Base-by-base conservation (phyloP, 2,113 vertebrate species). In the Echinops telfairi region DNA sequence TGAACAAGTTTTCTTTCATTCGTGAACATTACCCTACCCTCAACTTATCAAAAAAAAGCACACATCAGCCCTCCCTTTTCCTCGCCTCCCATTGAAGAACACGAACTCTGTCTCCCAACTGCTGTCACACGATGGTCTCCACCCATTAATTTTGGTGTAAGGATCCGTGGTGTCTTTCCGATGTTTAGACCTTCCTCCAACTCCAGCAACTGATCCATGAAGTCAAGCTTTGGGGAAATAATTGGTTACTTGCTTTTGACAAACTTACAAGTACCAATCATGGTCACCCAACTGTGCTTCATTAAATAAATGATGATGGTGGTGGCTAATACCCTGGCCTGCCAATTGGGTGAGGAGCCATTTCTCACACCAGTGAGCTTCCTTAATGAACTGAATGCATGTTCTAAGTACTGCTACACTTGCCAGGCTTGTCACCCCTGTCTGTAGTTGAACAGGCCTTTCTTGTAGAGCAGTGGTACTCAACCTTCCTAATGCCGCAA, bases 251-350 rank as follows among this genome's bases (percentile, higher is more conserved):
- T 99, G 98, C 99, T 98, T 98, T 99, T 99, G 91, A 99, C 99
- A 78, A 99, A 99, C 97, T 99, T 99, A 96, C 99, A 99, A 92
- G 99, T 99, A 70, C 99, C 99, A 0, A 99, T 99, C 99, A 99
- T 99, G 98, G 99, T 99, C 99, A 99, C 99, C 97, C 99, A 98
- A 0, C 99, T 99, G 99, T 99, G 99, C 98, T 99, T 99, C 99
- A 99, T 99, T 97, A 99, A 97, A 98, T 99, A 99, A 0, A 99
- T 99, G 0, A 99, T 99, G 97, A 99, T 99, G 0, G 99, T 99
- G 97, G 99, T 99, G 98, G 99, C 99, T 0, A 99, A 99, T 94
- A 99, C 99, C 0, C 99, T 99, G 0, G 99, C 99, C 97, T 99
- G 99, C 98, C 99, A 99, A 98, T 53, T 99, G 99, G 97, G 99